These are phyloP conservation scores for Cepaea hortensis DNA, from an alignment of 2,888 invertebrate genomes.

Conservation along the genomic window DNA sequence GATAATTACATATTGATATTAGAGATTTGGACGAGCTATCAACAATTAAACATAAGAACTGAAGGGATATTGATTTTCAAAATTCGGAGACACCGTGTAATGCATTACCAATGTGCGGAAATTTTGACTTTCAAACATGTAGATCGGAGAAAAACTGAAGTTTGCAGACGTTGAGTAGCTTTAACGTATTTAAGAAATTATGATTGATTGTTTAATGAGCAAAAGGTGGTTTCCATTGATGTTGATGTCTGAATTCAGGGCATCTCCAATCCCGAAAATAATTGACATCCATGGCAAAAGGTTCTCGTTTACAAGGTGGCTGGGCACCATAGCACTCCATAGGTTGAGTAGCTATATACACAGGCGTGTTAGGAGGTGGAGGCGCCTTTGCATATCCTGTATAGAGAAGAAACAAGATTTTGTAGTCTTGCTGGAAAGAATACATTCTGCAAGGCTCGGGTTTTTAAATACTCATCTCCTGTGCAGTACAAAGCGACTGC, in stretches of 20 bases:
- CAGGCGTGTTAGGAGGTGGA: slow-evolving; percentile 11
- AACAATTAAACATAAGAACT: too few species aligned
- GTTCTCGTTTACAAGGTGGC: slow-evolving; percentile 11
- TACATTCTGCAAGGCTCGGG: too few species aligned
- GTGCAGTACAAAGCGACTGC: too few species aligned
- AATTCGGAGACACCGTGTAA: too few species aligned
- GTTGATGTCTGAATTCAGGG: neutral
- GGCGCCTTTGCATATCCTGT: neutral
- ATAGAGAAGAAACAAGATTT: neutral
- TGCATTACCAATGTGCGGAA: too few species aligned
- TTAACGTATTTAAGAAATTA: slow-evolving; percentile 5
- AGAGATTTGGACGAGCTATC: too few species aligned
- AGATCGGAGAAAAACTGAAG: too few species aligned
- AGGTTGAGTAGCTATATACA: slow-evolving; percentile 26
- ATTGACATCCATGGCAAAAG: slow-evolving; percentile 33
- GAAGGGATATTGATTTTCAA: too few species aligned
- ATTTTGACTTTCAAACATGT: too few species aligned
- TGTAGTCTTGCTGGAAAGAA: too few species aligned
- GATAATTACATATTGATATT: too few species aligned
- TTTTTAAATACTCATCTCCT: too few species aligned
- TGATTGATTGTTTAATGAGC: slow-evolving; percentile 39
- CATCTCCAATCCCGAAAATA: slow-evolving; percentile 42
- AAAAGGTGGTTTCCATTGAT: slow-evolving; percentile 36
- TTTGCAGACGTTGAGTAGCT: neutral
- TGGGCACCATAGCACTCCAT: slow-evolving; percentile 33